Percentiles rank a stretch among this genome's conserved stretches.
These are phyloP conservation scores for Rhombomys opimus DNA, from an alignment of 2,113 vertebrate genomes.

Conservation along the genomic window DNA sequence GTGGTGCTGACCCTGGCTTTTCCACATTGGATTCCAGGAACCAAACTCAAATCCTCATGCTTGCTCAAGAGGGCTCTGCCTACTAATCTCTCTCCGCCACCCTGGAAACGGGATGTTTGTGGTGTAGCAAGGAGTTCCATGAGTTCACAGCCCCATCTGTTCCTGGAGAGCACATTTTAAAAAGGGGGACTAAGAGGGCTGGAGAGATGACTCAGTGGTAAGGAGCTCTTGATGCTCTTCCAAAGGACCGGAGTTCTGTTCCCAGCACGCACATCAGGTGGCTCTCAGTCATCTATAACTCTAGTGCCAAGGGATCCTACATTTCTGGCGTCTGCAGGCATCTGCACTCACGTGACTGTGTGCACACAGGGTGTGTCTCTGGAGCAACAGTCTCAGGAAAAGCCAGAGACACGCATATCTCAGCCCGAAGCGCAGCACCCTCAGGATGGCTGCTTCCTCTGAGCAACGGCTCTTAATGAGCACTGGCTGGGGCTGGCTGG, in stretches of 20 bases:
- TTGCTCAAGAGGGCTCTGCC: background rate
- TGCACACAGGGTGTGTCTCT: background rate
- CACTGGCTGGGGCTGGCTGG: fast-evolving
- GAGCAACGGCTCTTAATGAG: background rate
- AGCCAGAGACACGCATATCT: background rate
- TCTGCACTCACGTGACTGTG: background rate
- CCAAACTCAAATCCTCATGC: background rate
- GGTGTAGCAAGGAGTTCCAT: background rate
- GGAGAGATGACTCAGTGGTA: background rate
- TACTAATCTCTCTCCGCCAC: background rate
- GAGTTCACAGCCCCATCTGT: background rate
- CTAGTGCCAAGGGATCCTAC: background rate
- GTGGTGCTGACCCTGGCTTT: background rate
- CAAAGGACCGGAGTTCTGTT: background rate
- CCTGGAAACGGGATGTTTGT: background rate
- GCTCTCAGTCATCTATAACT: background rate
- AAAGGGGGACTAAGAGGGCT: background rate
- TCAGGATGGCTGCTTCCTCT: background rate
- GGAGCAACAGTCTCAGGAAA: background rate
- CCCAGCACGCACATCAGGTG: background rate
- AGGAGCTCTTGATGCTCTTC: background rate
- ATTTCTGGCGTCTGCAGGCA: background rate
- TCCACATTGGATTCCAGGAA: background rate
- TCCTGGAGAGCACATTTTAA: background rate
- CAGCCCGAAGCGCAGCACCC: background rate